Evolutionary conservation across 2,797 vertebrate species (phyloP), one percentile per base, ranked within the genome.

Genomic region (Phaenicophaeus curvirostris): DNA sequence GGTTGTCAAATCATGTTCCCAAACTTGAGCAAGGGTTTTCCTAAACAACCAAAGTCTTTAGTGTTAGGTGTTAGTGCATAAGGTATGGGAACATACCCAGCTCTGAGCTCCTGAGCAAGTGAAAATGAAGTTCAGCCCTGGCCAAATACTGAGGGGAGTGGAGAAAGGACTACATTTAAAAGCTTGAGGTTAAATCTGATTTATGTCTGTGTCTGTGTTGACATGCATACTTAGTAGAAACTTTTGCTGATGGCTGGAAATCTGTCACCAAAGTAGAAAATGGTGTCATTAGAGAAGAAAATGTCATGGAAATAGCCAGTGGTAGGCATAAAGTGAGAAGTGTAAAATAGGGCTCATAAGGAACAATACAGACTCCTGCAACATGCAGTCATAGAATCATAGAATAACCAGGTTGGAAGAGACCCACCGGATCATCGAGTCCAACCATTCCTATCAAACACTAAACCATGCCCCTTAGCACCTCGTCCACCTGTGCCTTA

Each of bases 311-410:
- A 58, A 13, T n/a, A 57, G 16, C 14, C 44, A 28, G 2, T 8
- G 53, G 15, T 7, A 7, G 15, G 7, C 2, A 1, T 5, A 17
- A 0, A 19, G 2, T 44, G n/a, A 55, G 55, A 39, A 39, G 7
- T 15, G 8, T 28, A 51, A 37, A 48, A 13, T 8, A 42, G 21
- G 3, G 5, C 25, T 86, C 8, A 6, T 39, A 16, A 7, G 20
- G 67, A 87, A 7, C 3, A 3, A 44, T 19, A 59, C 10, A 17
- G n/a, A 30, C 1, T 83, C 53, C 69, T 61, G 11, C 14, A 57
- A 24, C 7, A 4, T 51, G 21, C 10, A 51, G 15, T 53, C 46
- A 48, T 48, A 48, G 42, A 16, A 16, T 44, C 42, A 44, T 44
- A 44, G 21, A 48, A 48, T 24, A n/a, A n/a, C n/a, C n/a, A n/a